Evolutionary conservation across 2,113 vertebrate species (phyloP).

Genomic region (Oreamnos americanus): DNA sequence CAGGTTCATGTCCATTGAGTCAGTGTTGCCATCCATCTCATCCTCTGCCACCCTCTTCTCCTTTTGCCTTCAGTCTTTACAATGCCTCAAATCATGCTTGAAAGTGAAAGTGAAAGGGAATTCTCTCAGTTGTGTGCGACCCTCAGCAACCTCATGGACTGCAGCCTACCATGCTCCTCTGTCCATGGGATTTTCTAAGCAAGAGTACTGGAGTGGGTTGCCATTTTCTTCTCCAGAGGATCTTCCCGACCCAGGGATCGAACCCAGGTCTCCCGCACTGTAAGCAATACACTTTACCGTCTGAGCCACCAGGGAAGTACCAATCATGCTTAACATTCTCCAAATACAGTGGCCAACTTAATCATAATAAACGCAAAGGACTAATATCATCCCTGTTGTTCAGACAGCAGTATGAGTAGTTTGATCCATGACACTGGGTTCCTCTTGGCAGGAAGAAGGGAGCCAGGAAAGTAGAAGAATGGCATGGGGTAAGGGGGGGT

Average conservation of each 20-base stretch:
- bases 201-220: too few relatives aligned
- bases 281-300: too few relatives aligned
- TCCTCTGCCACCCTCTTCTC: background rate
- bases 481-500: rapidly evolving
- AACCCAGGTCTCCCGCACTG: too few relatives aligned
- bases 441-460: background rate
- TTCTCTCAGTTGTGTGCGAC: rapidly evolving
- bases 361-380: background rate
- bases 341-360: background rate
- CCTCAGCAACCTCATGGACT: too few relatives aligned
- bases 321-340: too few relatives aligned
- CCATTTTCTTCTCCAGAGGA: too few relatives aligned
- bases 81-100: too few relatives aligned
- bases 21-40: background rate
- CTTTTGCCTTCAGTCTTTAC: background rate
- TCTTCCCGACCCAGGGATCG: too few relatives aligned
- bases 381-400: background rate
- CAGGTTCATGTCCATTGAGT: background rate
- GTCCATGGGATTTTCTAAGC: too few relatives aligned
- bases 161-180: too few relatives aligned
- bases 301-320: too few relatives aligned
- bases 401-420: background rate
- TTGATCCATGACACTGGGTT: background rate
- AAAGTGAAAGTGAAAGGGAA: too few relatives aligned
- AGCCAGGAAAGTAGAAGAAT: background rate